Conservation (phyloP, 2,888 invertebrate species). For the Mystacides longicornis region DNA sequence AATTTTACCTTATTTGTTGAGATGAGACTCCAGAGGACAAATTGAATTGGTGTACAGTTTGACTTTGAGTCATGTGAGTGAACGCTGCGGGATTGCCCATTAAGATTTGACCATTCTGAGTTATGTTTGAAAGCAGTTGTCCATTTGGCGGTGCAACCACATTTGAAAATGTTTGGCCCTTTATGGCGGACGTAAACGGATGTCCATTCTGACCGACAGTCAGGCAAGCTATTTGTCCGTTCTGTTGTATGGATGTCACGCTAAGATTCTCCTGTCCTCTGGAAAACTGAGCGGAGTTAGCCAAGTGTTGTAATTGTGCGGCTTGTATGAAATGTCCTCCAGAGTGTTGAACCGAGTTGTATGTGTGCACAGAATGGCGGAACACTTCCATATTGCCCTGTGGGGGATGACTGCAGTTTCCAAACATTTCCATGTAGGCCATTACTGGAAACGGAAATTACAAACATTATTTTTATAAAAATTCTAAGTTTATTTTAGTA, state of each 20-base stretch:
- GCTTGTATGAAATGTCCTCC: constrained; percentile 21
- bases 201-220: constrained; percentile 6
- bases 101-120: constrained; percentile 7
- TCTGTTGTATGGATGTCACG: constrained; percentile 37
- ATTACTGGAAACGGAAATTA: constrained; percentile 61
- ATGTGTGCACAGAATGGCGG: constrained; percentile 81
- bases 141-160: constrained; percentile 6
- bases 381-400: constrained; percentile 69
- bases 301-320: constrained; percentile 29
- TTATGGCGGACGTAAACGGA: constrained; percentile 1
- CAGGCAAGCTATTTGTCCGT: constrained; percentile 31
- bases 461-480: too few relatives aligned
- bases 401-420: constrained; percentile 76
- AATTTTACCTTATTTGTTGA: constrained; percentile 13
- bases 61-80: constrained; percentile 21
- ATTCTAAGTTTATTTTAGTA: too few relatives aligned
- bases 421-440: constrained; percentile 95
- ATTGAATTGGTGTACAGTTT: constrained; percentile 24
- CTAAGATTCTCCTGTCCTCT: constrained; percentile 31
- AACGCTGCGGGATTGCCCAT: constrained; percentile 5
- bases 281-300: constrained; percentile 29
- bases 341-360: constrained; percentile 43
- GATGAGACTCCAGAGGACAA: constrained; percentile 18
- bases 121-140: neutral
- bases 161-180: constrained; percentile 4